Percentiles rank a stretch among this genome's conserved stretches.
These are phyloP conservation scores for Andrena minutula DNA, from an alignment of 2,888 invertebrate species.

Conservation along the genomic window DNA sequence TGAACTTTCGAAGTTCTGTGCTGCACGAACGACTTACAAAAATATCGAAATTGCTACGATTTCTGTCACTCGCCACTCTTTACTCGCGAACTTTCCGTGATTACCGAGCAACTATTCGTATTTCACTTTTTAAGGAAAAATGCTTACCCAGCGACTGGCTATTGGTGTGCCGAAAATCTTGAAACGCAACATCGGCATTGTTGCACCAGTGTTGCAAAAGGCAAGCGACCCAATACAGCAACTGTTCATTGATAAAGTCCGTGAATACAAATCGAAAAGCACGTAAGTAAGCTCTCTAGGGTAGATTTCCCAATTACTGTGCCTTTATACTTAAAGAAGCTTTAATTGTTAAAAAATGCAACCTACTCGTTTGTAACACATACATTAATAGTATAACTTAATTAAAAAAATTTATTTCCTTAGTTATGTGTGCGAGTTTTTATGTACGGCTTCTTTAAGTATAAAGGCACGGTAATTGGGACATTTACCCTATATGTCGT, in stretches of 20 bases:
- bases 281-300: conserved; percentile 88
- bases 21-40: background rate
- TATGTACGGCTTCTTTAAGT: no score
- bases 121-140: conserved; percentile 67
- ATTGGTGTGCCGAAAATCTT: conserved; percentile 76
- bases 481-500: background rate
- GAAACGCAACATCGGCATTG: conserved; percentile 90
- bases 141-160: conserved; percentile 77
- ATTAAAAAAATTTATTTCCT: no score
- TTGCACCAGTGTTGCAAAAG: conserved; percentile 89
- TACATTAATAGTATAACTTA: no score
- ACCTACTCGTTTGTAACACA: no score
- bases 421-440: no score
- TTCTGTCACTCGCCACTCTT: background rate
- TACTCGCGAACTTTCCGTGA: background rate
- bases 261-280: conserved; percentile 95
- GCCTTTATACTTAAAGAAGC: no score
- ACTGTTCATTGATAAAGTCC: conserved; percentile 95
- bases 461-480: no score
- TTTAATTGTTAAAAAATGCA: no score
- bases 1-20: background rate
- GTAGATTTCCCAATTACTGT: no score
- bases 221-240: conserved; percentile 96
- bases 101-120: background rate
- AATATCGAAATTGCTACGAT: conserved; percentile 4